Conservation (phyloP, 2,113 vertebrate species). For the Erythrocercus mccallii region DNA sequence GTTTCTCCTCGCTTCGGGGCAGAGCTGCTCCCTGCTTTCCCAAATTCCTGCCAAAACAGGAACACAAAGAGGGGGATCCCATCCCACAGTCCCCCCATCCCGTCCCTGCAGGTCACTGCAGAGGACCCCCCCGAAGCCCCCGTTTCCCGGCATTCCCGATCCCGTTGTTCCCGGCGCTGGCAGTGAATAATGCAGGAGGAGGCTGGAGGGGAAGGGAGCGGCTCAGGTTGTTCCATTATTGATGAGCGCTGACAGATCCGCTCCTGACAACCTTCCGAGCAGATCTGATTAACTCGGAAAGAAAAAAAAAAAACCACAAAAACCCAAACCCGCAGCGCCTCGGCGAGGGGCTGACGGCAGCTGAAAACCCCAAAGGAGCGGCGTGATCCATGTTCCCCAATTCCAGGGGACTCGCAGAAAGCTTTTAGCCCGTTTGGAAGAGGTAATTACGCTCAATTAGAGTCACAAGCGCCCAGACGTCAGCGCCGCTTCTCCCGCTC, state of each 20-base stretch:
- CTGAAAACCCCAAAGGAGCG: slow-evolving; percentile 50
- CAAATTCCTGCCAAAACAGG: rapidly evolving
- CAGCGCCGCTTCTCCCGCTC: neutral
- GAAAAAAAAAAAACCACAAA: neutral
- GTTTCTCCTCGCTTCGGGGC: neutral
- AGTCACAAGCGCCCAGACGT: slow-evolving; percentile 55
- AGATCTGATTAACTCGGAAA: slow-evolving; percentile 76
- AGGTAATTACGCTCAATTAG: slow-evolving; percentile 74
- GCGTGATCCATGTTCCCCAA: slow-evolving; percentile 39
- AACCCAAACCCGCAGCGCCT: neutral
- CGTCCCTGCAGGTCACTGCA: neutral
- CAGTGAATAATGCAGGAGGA: slow-evolving; percentile 73
- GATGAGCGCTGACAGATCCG: slow-evolving; percentile 71
- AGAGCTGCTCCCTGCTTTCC: neutral
- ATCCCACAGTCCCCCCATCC: neutral
- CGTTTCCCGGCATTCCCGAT: neutral
- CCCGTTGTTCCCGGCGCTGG: slow-evolving; percentile 38
- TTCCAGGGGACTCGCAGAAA: slow-evolving; percentile 65
- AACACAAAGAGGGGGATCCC: neutral
- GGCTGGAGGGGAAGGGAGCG: neutral
- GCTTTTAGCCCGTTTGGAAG: slow-evolving; percentile 53
- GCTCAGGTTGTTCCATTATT: slow-evolving; percentile 74
- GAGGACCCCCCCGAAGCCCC: neutral
- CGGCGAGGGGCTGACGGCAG: slow-evolving; percentile 58
- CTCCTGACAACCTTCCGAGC: slow-evolving; percentile 70